Conservation (phyloP, 2,113 vertebrate species). For the Tympanuchus pallidicinctus region DNA sequence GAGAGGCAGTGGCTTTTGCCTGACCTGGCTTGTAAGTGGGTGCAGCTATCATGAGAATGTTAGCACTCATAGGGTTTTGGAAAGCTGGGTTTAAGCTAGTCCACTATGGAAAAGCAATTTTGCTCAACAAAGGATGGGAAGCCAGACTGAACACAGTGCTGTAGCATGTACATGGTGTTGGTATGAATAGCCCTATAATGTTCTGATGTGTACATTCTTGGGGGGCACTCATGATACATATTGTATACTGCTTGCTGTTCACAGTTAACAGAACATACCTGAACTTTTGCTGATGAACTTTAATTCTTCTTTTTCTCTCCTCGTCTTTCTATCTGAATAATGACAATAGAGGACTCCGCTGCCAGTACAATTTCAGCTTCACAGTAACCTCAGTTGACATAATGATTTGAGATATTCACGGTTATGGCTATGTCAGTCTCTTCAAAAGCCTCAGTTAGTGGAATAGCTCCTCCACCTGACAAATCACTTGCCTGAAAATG, state of each 20-base stretch:
- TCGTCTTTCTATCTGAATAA: conserved; percentile 21
- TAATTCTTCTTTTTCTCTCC: not conserved
- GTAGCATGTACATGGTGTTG: not conserved
- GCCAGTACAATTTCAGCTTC: conserved; percentile 44
- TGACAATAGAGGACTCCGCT: conserved; percentile 43
- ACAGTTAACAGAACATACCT: not conserved
- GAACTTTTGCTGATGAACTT: not conserved
- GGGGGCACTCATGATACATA: accelerated
- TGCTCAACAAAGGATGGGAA: not conserved
- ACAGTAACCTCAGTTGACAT: conserved; percentile 25
- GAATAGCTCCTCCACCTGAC: conserved; percentile 37
- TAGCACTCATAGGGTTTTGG: not conserved
- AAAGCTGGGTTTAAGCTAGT: not conserved
- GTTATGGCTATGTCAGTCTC: conserved; percentile 34
- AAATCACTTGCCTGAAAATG: conserved; percentile 58
- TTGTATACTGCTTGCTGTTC: not conserved
- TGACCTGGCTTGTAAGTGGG: not conserved
- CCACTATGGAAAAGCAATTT: not conserved
- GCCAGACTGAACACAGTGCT: not conserved
- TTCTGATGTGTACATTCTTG: not conserved
- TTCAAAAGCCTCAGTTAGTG: conserved; percentile 38
- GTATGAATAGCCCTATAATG: not conserved
- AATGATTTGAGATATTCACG: conserved; percentile 8
- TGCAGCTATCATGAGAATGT: not conserved
- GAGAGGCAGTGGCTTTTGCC: not conserved